phyloP scores from a whole-genome alignment of 2,113 vertebrate species.

The Macheiramphus alcinus region DNA sequence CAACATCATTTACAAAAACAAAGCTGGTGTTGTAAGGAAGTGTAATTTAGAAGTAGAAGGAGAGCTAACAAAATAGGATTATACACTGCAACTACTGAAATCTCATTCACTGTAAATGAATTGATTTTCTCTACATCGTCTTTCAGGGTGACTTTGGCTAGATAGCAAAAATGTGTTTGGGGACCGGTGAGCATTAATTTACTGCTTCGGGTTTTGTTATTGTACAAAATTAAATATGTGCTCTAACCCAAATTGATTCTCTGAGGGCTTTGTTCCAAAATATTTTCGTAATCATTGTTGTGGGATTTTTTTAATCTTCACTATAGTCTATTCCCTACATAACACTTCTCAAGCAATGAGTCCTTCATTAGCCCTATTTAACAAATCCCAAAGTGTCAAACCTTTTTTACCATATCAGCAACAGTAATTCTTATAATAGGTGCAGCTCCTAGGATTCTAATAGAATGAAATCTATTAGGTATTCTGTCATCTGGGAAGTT shows the following conservation, averaged over 20 bases:
- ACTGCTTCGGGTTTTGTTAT: conserved; percentile 32
- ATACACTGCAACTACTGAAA: neutral
- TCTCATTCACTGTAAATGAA: neutral
- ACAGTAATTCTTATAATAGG: neutral
- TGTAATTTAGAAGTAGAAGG: neutral
- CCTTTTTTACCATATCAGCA: neutral
- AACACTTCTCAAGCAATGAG: conserved; percentile 6
- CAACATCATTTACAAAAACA: neutral
- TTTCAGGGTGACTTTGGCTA: conserved; percentile 59
- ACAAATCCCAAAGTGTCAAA: neutral
- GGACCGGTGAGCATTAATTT: neutral
- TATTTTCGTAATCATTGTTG: conserved; percentile 48
- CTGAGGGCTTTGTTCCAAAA: conserved; percentile 15
- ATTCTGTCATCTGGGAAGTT: neutral
- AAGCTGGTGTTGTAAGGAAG: neutral
- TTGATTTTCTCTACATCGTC: neutral
- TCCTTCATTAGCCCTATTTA: conserved; percentile 43
- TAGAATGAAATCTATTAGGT: neutral
- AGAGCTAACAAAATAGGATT: neutral
- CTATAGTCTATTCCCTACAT: neutral
- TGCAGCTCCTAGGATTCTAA: neutral
- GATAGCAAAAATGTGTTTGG: neutral
- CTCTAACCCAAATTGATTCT: conserved; percentile 25
- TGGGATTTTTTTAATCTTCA: conserved; percentile 13
- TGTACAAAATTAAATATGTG: conserved; percentile 3